Percentiles rank a stretch among this genome's conserved stretches.
These are phyloP conservation scores for Phymastichus coffea DNA, from an alignment of 1,140 invertebrate genomes.

Conservation along the genomic window DNA sequence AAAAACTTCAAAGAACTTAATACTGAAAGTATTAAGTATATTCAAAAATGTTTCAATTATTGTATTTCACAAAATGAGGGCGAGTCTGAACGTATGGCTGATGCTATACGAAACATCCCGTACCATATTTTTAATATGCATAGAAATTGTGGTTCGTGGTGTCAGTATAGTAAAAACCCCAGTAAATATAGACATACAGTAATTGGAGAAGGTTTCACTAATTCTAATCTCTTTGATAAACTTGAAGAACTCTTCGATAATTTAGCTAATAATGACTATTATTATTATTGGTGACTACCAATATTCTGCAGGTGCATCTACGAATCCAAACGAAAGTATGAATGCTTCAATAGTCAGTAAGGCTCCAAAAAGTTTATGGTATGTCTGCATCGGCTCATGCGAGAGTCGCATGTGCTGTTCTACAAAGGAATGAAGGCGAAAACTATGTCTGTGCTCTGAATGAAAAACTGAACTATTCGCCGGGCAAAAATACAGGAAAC, in stretches of 20 bases:
- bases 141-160: constrained; percentile 26
- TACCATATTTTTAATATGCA: constrained; percentile 25
- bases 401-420: constrained; percentile 25
- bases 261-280: constrained; percentile 20
- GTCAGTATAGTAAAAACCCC: constrained; percentile 15
- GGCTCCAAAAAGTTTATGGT: constrained; percentile 27
- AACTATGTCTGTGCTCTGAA: too few relatives aligned
- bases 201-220: constrained; percentile 24
- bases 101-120: constrained; percentile 31
- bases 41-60: constrained; percentile 30
- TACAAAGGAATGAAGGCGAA: constrained; percentile 17
- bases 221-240: constrained; percentile 11
- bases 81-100: constrained; percentile 16
- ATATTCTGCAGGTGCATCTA: constrained; percentile 21
- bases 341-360: constrained; percentile 28
- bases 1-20: constrained; percentile 24
- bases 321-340: constrained; percentile 32
- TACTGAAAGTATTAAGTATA: constrained; percentile 24
- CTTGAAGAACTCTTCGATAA: constrained; percentile 21
- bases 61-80: constrained; percentile 32
- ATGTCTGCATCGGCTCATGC: constrained; percentile 21
- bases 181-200: constrained; percentile 16
- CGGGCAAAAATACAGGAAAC: constrained; percentile 9
- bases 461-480: neutral
- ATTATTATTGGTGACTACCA: too few relatives aligned